phyloP scores from a whole-genome alignment of 1,140 invertebrate genomes.

The Pentalonia nigronervosa region DNA sequence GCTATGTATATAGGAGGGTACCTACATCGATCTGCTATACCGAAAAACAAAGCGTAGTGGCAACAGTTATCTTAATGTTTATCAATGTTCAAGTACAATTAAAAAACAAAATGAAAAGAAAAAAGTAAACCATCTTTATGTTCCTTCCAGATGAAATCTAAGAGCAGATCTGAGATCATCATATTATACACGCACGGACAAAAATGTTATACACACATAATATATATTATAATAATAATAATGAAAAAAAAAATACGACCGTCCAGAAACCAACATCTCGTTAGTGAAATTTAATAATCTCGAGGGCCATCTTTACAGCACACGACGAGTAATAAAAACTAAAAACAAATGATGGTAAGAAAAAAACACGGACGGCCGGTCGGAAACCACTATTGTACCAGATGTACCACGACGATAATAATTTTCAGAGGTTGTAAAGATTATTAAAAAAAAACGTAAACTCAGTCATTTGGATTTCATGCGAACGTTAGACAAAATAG shows the following conservation, averaged over 20 bases:
- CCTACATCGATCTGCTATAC: neutral
- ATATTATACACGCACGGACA: neutral
- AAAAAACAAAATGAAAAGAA: neutral
- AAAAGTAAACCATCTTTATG: neutral
- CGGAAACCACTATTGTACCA: neutral
- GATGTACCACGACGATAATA: neutral
- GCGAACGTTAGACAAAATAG: neutral
- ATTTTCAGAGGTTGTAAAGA: neutral
- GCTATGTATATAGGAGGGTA: no score
- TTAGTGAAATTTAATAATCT: slow-evolving; percentile 51
- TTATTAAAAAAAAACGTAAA: neutral
- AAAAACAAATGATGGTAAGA: slow-evolving; percentile 32
- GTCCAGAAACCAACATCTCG: slow-evolving; percentile 26
- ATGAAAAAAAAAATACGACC: slow-evolving; percentile 26
- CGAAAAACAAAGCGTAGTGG: neutral
- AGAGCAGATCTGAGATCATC: neutral
- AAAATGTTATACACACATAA: neutral
- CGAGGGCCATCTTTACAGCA: slow-evolving; percentile 8
- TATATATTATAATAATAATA: neutral
- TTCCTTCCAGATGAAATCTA: neutral
- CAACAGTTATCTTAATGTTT: neutral
- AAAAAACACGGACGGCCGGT: neutral
- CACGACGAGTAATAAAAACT: slow-evolving; percentile 37
- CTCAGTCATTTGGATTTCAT: neutral
- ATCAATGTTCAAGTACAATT: neutral